Evolutionary conservation across 1,140 invertebrate genomes (phyloP), one percentile per base, ranked within the genome.

Genomic region (Lepidotrigona ventralis): DNA sequence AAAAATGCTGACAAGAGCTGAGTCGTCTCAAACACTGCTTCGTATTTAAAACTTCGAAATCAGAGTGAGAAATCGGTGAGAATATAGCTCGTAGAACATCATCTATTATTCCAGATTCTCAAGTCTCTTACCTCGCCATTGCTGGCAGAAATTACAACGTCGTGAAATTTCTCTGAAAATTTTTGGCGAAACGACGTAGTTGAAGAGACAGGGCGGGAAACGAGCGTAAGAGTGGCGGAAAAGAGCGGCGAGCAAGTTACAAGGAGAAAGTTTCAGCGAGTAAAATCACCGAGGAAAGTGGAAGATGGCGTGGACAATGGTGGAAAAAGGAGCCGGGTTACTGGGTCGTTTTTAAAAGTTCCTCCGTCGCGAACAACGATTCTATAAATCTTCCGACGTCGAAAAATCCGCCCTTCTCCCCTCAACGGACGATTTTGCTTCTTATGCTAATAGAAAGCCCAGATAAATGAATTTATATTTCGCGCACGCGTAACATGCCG

Each of bases 181-280:
- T 76, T 33, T 6, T 17, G 1, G 26, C 6, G 23, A 21, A 26
- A 60, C 21, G 54, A 17, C 21, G n/a, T 29, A 51, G 26, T 51
- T 14, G 15, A 12, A 23, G n/a, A 23, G n/a, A 76, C 39, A 76
- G 26, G 21, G n/a, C 6, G 21, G 46, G 72, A 83, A 83, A 51
- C 60, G 39, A 26, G 17, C 17, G 39, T 70, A 19, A 56, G 29
- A 54, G 56, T 70, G 63, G 53, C 23, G 46, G 53, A 5, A 17
- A 29, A 29, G 63, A 19, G 29, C 39, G 6, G 12, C n/a, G 68
- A 26, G n/a, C 19, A 60, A 63, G 53, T 17, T 70, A 26, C 53
- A 21, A 6, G 17, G 33, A 33, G 26, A 78, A 83, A 86, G 75
- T 87, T 83, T 72, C 1, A 8, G 46, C 72, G 39, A 83, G 84